A percentile compares a stretch with the other conserved stretches of the same genome.
Evolutionary conservation across 1,140 invertebrate genomes (phyloP).

Genomic region (Mamestra configurata): DNA sequence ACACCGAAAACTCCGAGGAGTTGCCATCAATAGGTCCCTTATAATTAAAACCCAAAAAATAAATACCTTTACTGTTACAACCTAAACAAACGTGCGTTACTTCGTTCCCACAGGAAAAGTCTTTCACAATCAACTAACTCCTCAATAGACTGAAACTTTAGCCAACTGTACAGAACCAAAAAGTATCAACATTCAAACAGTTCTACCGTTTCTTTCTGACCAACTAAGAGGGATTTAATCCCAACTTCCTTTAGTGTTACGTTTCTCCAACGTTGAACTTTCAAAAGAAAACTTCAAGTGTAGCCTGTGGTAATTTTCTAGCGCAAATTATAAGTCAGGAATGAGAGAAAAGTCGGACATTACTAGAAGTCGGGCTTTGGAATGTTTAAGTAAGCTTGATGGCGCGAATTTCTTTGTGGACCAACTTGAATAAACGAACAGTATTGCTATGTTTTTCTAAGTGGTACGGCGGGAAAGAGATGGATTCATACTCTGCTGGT

Average conservation of each 20-base stretch:
- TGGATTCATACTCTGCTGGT: too few relatives aligned
- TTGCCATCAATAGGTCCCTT: too few relatives aligned
- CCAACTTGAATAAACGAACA: not conserved
- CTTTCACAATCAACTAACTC: not conserved
- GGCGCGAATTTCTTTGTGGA: not conserved
- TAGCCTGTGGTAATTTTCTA: not conserved
- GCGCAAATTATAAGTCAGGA: not conserved
- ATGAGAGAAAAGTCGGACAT: not conserved
- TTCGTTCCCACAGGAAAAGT: not conserved
- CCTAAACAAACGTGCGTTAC: not conserved
- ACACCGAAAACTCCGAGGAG: too few relatives aligned
- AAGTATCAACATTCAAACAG: conserved; percentile 11
- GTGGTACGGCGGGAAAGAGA: not conserved
- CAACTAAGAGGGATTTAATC: not conserved
- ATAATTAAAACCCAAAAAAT: too few relatives aligned
- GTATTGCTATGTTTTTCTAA: not conserved
- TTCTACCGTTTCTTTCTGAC: not conserved
- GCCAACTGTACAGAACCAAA: not conserved
- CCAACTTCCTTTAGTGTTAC: not conserved
- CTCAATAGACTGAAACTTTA: not conserved
- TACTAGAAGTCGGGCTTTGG: not conserved
- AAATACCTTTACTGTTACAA: not conserved
- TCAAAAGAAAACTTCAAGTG: not conserved
- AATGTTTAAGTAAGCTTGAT: not conserved
- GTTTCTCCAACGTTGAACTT: not conserved